Percentiles rank a stretch among this genome's conserved stretches.
Evolutionary conservation across 2,797 vertebrate genomes (phyloP).

Genomic region (Molossus alvarezi): DNA sequence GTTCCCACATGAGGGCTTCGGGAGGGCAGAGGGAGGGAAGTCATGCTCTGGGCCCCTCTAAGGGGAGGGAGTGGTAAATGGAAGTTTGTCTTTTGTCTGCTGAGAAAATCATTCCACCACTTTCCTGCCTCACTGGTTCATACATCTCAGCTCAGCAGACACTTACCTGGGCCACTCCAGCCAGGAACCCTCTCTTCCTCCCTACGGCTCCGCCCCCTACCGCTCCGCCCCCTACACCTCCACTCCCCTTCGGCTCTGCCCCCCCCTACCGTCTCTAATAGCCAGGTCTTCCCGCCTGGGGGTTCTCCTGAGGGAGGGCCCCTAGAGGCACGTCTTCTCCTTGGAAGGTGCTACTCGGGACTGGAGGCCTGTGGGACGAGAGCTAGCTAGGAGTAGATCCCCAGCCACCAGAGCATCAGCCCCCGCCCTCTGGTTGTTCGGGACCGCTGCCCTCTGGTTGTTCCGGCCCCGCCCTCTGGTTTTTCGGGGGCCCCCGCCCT

Average conservation of each 20-base stretch:
- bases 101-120: not conserved
- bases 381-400: no score
- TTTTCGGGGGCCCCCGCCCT: no score
- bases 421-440: no score
- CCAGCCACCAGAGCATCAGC: not conserved
- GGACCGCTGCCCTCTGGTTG: not conserved
- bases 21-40: not conserved
- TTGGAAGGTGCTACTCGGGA: fast-evolving
- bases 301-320: not conserved
- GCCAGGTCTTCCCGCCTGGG: not conserved
- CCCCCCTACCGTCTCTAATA: not conserved
- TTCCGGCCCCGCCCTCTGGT: not conserved
- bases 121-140: not conserved
- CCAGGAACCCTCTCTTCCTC: not conserved
- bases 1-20: fast-evolving
- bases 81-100: not conserved
- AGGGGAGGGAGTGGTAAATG: not conserved
- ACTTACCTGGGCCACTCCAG: not conserved
- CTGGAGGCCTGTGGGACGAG: not conserved
- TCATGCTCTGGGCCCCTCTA: not conserved
- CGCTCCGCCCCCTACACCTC: no score
- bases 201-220: not conserved
- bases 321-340: not conserved
- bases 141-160: not conserved
- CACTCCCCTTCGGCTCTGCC: no score